phyloP scores from a whole-genome alignment of 2,113 vertebrate species.

The Brachyhypopomus occidentalis region DNA sequence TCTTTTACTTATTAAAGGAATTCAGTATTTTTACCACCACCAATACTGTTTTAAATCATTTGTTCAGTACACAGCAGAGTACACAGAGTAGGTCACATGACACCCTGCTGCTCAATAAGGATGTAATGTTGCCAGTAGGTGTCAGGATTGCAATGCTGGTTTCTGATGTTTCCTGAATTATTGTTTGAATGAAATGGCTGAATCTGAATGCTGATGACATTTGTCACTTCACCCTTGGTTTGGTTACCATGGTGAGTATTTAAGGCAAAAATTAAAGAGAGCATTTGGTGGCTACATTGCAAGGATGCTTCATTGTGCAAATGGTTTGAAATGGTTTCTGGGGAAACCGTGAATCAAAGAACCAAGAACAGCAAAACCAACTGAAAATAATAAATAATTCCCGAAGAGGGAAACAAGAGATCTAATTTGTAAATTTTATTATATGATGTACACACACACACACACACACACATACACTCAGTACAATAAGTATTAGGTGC shows the following conservation, averaged over 20 bases:
- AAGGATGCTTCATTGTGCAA: neutral
- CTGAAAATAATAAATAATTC: neutral
- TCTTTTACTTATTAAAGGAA: too few relatives aligned
- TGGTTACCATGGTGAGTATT: constrained; percentile 15
- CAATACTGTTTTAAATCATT: too few relatives aligned
- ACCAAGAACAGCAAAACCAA: neutral
- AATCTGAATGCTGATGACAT: constrained; percentile 7
- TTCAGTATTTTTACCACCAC: too few relatives aligned
- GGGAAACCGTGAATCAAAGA: neutral
- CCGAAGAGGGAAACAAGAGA: neutral
- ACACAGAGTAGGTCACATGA: neutral
- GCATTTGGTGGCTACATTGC: neutral
- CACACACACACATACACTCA: neutral
- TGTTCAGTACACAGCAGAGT: too few relatives aligned
- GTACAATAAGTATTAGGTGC: neutral
- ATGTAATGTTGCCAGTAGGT: neutral
- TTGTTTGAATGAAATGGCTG: neutral
- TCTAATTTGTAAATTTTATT: neutral
- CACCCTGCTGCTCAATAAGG: neutral
- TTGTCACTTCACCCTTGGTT: neutral
- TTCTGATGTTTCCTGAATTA: neutral
- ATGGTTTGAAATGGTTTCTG: neutral
- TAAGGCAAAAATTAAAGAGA: neutral
- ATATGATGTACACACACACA: neutral
- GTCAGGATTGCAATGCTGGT: neutral